A percentile compares a stretch with the other conserved stretches of the same genome.
phyloP scores from a whole-genome alignment of 2,888 invertebrate genomes.

The Lydus trimaculatus region DNA sequence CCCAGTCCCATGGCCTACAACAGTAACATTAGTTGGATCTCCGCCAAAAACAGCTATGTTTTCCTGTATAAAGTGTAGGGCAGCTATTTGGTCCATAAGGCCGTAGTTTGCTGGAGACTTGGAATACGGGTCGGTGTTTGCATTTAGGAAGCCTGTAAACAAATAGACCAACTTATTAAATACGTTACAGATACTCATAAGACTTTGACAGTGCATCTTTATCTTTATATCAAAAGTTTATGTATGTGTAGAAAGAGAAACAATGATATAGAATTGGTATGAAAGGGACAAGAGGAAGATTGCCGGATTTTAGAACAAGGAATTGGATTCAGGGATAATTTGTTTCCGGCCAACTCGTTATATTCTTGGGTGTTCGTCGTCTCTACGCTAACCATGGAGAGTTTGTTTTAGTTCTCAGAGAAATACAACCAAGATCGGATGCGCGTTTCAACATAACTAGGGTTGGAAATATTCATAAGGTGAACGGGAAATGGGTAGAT shows the following conservation, averaged over 20 bases:
- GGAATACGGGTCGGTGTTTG: constrained; percentile 85
- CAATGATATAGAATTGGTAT: not conserved
- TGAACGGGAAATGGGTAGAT: constrained; percentile 1
- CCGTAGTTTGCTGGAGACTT: constrained; percentile 94
- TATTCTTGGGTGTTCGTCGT: constrained; percentile 1
- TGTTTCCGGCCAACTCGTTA: constrained; percentile 15
- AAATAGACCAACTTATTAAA: constrained; percentile 14
- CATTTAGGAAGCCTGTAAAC: constrained; percentile 84
- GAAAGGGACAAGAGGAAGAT: constrained; percentile 1
- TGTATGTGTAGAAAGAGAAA: not conserved
- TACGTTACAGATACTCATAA: constrained; percentile 1
- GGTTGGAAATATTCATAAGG: constrained; percentile 16
- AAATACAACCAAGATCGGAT: not conserved
- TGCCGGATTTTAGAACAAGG: constrained; percentile 2
- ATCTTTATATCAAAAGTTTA: not conserved
- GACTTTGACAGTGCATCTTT: not conserved
- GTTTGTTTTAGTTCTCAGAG: constrained; percentile 2
- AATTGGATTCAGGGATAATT: constrained; percentile 14
- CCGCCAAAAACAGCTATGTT: constrained; percentile 96
- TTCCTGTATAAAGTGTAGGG: constrained; percentile 94
- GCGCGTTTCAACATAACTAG: not conserved
- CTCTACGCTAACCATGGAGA: not conserved
- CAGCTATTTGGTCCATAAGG: constrained; percentile 97
- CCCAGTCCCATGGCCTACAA: constrained; percentile 95
- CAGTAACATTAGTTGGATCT: constrained; percentile 89